Percentiles rank a stretch among this genome's conserved stretches.
These are phyloP conservation scores for Glossophaga mutica DNA, from an alignment of 2,797 vertebrate genomes.

Conservation along the genomic window DNA sequence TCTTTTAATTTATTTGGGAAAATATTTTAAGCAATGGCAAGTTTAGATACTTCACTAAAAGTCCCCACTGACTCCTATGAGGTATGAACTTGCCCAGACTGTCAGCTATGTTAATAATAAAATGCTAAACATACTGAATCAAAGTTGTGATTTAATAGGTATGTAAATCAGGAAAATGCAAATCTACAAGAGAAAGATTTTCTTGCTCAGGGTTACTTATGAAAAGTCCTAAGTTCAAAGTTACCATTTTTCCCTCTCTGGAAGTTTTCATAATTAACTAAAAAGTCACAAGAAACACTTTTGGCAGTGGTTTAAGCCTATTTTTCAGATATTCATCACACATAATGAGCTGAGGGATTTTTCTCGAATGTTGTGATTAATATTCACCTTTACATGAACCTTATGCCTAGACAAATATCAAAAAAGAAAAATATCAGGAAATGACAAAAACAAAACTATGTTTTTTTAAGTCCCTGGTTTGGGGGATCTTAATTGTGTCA, in stretches of 20 bases:
- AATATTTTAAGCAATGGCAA: not conserved
- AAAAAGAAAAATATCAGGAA: conserved; percentile 58
- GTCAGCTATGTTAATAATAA: not conserved
- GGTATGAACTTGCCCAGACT: conserved; percentile 20
- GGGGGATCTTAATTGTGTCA: conserved; percentile 8
- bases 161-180: conserved; percentile 42
- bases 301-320: conserved; percentile 42
- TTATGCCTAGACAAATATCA: conserved; percentile 51
- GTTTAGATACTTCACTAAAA: conserved; percentile 22
- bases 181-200: not conserved
- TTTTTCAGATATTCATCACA: conserved; percentile 59
- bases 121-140: not conserved
- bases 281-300: conserved; percentile 53
- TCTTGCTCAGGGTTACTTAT: conserved; percentile 20
- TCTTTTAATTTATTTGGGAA: not conserved
- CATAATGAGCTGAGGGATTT: conserved; percentile 57
- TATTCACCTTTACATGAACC: conserved; percentile 71
- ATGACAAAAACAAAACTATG: conserved; percentile 49
- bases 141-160: conserved; percentile 45
- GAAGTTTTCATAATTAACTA: conserved; percentile 61
- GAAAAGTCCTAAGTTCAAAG: conserved; percentile 49
- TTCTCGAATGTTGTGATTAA: conserved; percentile 61
- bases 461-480: conserved; percentile 15
- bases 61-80: not conserved
- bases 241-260: conserved; percentile 2